Conservation (phyloP, 2,113 vertebrate species). For the Callopanchax toddi region DNA sequence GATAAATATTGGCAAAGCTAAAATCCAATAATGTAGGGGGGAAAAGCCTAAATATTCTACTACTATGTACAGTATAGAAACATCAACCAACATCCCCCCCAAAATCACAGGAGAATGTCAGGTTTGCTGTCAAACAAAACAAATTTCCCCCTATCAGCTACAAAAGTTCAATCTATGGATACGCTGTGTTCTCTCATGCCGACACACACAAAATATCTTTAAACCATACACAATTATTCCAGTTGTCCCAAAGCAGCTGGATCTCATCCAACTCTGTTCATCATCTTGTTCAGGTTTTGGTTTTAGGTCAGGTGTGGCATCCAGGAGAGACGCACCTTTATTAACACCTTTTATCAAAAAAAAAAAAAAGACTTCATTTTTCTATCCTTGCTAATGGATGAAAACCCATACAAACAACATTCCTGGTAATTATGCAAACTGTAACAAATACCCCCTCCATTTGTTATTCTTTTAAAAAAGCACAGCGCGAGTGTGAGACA, state of each 20-base stretch:
- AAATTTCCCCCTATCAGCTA: background rate
- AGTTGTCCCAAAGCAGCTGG: conserved; percentile 27
- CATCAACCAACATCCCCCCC: no score
- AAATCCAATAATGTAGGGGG: no score
- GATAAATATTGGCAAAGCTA: no score
- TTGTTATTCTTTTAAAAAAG: background rate
- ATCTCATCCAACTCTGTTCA: conserved; percentile 13
- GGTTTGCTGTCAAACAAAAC: background rate
- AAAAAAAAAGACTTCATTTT: no score
- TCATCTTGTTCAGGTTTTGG: background rate
- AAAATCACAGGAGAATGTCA: no score
- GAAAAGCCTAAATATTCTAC: no score
- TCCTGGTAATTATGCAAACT: conserved; percentile 24
- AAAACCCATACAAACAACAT: conserved; percentile 28
- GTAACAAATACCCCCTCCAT: conserved; percentile 20
- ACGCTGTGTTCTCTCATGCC: conserved; percentile 2
- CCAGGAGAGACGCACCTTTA: background rate
- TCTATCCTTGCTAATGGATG: conserved; percentile 3
- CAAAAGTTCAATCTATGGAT: background rate
- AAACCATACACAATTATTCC: conserved; percentile 17
- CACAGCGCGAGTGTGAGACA: conserved; percentile 9
- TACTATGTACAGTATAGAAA: no score
- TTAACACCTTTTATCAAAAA: conserved; percentile 2
- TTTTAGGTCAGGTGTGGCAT: conserved; percentile 30
- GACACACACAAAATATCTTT: conserved; percentile 15